A percentile compares a stretch with the other conserved stretches of the same genome.
Conservation (phyloP, 2,113 vertebrate species). For the Neoarius graeffei region DNA sequence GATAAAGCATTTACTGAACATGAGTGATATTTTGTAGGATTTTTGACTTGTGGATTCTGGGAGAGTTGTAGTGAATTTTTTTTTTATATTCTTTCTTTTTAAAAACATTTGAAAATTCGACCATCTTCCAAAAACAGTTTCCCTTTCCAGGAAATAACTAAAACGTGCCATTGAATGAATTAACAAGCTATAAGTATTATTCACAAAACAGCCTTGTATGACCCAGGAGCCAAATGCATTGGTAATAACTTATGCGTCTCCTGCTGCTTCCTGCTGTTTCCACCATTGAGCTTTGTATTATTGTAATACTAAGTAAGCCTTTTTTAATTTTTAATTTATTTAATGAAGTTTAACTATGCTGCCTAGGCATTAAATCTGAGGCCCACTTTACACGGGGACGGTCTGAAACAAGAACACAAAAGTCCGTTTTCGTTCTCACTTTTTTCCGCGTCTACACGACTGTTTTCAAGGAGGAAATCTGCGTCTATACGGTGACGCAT, state of each 20-base stretch:
- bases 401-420: too few relatives aligned
- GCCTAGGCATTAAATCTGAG: constrained; percentile 37
- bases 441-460: too few relatives aligned
- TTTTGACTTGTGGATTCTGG: not conserved
- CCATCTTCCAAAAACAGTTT: not conserved
- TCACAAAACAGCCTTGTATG: not conserved
- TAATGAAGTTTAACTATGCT: constrained; percentile 26
- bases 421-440: too few relatives aligned
- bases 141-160: not conserved
- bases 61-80: too few relatives aligned
- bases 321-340: constrained; percentile 1
- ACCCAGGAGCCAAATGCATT: constrained; percentile 4
- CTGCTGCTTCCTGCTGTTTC: constrained; percentile 1
- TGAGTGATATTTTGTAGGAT: too few relatives aligned
- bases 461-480: too few relatives aligned
- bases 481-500: too few relatives aligned
- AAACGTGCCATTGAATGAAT: not conserved
- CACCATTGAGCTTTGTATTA: not conserved
- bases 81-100: not conserved
- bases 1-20: not conserved
- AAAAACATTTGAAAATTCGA: not conserved
- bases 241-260: not conserved
- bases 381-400: too few relatives aligned
- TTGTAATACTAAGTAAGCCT: constrained; percentile 27
- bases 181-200: not conserved